phyloP scores from a whole-genome alignment of 2,888 invertebrate genomes.

The Flexamia atlantica region DNA sequence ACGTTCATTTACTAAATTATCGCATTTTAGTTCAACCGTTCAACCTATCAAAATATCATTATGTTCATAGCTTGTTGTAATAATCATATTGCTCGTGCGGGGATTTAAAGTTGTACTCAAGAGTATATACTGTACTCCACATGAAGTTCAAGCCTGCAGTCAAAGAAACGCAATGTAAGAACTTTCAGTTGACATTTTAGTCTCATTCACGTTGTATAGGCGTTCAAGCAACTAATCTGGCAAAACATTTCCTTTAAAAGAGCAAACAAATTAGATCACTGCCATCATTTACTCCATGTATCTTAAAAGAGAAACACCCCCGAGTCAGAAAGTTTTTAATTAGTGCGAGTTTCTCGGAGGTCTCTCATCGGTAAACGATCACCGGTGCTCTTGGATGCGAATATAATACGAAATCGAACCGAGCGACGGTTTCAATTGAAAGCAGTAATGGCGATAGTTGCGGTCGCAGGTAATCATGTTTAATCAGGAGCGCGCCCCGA shows the following conservation, averaged over 20 bases:
- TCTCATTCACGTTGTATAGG: not conserved
- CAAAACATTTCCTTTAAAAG: not conserved
- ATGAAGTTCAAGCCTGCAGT: not conserved
- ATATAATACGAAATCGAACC: not conserved
- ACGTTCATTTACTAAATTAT: too few relatives aligned
- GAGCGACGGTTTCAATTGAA: not conserved
- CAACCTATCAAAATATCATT: too few relatives aligned
- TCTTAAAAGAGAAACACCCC: constrained; percentile 11
- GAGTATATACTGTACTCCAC: too few relatives aligned
- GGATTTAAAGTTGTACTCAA: too few relatives aligned
- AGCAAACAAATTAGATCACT: constrained; percentile 36
- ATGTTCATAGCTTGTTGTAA: too few relatives aligned
- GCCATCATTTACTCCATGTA: not conserved
- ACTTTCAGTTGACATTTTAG: not conserved
- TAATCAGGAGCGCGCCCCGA: not conserved
- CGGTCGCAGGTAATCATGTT: not conserved
- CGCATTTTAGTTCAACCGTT: too few relatives aligned
- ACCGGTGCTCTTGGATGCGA: not conserved
- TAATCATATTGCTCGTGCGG: too few relatives aligned
- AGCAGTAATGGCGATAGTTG: not conserved
- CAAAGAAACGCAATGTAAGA: not conserved
- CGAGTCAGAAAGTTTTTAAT: constrained; percentile 8
- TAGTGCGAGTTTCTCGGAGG: not conserved
- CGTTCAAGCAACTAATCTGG: not conserved
- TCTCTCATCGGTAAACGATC: not conserved